Percentiles rank a stretch among this genome's conserved stretches.
These are phyloP conservation scores for Dufourea novaeangliae DNA, from an alignment of 1,140 invertebrate species.

Conservation along the genomic window DNA sequence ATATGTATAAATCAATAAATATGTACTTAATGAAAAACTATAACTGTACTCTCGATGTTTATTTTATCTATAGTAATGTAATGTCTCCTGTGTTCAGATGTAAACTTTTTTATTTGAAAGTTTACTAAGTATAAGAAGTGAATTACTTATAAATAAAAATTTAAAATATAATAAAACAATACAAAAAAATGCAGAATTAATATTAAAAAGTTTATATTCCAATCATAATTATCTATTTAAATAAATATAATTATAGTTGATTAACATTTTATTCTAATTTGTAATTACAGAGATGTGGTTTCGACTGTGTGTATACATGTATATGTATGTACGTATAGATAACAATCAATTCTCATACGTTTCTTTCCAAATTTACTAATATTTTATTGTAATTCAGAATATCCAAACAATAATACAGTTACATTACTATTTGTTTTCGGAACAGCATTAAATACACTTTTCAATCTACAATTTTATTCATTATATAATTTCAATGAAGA, in stretches of 20 bases:
- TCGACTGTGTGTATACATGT: slow-evolving; percentile 40
- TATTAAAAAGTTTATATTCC: background rate
- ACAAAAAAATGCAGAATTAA: slow-evolving; percentile 6
- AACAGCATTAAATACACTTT: slow-evolving; percentile 62
- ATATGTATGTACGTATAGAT: slow-evolving; percentile 60
- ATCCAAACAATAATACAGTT: slow-evolving; percentile 71
- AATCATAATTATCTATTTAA: slow-evolving; percentile 34
- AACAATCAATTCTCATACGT: slow-evolving; percentile 57
- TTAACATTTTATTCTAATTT: slow-evolving; percentile 29
- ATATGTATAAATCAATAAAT: slow-evolving; percentile 8
- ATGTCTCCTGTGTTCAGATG: background rate
- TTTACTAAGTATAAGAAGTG: too few species aligned
- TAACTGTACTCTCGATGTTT: background rate
- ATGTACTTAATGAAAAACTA: background rate
- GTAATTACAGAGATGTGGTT: slow-evolving; percentile 19
- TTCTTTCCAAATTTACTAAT: slow-evolving; percentile 63
- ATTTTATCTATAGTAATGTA: background rate
- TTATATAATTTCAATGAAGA: slow-evolving; percentile 60
- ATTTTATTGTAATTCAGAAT: slow-evolving; percentile 72
- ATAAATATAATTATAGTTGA: slow-evolving; percentile 33
- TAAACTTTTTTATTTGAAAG: background rate
- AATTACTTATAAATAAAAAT: too few species aligned
- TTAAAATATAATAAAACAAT: background rate
- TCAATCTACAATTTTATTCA: slow-evolving; percentile 56
- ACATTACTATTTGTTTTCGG: slow-evolving; percentile 66